phyloP scores from a whole-genome alignment of 2,797 vertebrate species.

The Hippoglossus hippoglossus region DNA sequence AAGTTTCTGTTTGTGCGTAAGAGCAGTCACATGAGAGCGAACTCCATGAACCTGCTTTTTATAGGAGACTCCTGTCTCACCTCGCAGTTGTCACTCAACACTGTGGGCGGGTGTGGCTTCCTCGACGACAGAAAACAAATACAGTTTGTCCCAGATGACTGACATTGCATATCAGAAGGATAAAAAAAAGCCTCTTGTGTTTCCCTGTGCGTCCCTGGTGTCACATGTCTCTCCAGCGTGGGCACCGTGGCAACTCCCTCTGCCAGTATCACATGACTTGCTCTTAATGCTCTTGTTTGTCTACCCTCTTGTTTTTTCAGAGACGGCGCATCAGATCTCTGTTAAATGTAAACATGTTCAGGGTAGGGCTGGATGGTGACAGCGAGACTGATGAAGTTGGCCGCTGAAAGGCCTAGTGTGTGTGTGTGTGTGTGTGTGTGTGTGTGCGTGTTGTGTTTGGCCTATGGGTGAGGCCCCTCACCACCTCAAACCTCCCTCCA shows the following conservation, averaged over 20 bases:
- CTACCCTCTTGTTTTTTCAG: conserved; percentile 34
- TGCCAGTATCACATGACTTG: conserved; percentile 41
- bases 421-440: conserved; percentile 15
- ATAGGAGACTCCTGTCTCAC: conserved; percentile 46
- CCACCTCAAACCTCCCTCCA: conserved; percentile 52
- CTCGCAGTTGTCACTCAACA: conserved; percentile 62
- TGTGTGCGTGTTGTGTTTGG: conserved; percentile 40
- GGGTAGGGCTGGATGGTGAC: conserved; percentile 55
- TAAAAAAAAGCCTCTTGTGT: conserved; percentile 35
- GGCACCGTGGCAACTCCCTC: conserved; percentile 31
- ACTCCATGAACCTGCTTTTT: conserved; percentile 64
- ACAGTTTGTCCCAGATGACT: conserved; percentile 51
- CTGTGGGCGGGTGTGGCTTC: conserved; percentile 61
- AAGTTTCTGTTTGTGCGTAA: conserved; percentile 62
- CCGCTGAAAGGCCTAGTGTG: conserved; percentile 59
- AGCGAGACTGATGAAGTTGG: conserved; percentile 61
- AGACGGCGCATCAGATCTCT: conserved; percentile 43
- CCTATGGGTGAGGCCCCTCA: conserved; percentile 46
- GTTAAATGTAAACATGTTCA: conserved; percentile 64
- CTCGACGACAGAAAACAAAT: conserved; percentile 65
- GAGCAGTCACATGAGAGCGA: conserved; percentile 56
- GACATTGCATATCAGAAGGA: conserved; percentile 61
- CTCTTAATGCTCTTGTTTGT: conserved; percentile 3
- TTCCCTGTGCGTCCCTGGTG: background rate
- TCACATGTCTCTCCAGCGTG: conserved; percentile 30